A percentile compares a stretch with the other conserved stretches of the same genome.
These are phyloP conservation scores for Shinisaurus crocodilurus DNA, from an alignment of 2,113 vertebrate genomes.

Conservation along the genomic window DNA sequence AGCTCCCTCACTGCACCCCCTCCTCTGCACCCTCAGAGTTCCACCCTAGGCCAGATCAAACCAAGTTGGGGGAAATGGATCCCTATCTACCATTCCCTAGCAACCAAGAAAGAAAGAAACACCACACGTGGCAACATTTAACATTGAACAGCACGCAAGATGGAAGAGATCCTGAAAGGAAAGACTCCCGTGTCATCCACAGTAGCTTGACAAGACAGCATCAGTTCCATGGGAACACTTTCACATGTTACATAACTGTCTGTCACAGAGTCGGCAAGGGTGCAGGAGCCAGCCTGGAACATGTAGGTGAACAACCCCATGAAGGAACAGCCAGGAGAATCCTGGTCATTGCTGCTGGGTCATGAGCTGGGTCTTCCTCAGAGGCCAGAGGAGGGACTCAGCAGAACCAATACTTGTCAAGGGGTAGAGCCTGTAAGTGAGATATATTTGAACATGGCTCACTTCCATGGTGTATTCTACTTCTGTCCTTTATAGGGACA, in stretches of 20 bases:
- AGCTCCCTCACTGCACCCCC: no score
- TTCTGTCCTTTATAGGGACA: not conserved
- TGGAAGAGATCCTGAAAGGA: not conserved
- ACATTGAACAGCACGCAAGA: no score
- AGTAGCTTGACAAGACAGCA: not conserved
- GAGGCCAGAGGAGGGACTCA: not conserved
- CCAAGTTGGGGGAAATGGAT: no score
- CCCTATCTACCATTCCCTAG: not conserved
- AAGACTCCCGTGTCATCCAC: not conserved
- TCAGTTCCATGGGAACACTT: not conserved
- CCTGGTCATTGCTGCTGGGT: not conserved
- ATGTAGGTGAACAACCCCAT: not conserved
- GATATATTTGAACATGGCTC: not conserved
- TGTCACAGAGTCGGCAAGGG: not conserved
- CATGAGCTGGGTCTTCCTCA: not conserved
- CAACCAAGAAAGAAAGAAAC: not conserved
- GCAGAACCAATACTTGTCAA: not conserved
- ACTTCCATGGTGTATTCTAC: not conserved
- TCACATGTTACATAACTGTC: not conserved
- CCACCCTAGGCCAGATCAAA: not conserved
- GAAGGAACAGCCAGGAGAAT: not conserved
- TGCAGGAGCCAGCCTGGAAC: not conserved
- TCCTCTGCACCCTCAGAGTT: no score
- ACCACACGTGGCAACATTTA: not conserved
- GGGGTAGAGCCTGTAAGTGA: not conserved